These are phyloP conservation scores for Spondyliosoma cantharus DNA, from an alignment of 2,797 vertebrate species.

Conservation along the genomic window DNA sequence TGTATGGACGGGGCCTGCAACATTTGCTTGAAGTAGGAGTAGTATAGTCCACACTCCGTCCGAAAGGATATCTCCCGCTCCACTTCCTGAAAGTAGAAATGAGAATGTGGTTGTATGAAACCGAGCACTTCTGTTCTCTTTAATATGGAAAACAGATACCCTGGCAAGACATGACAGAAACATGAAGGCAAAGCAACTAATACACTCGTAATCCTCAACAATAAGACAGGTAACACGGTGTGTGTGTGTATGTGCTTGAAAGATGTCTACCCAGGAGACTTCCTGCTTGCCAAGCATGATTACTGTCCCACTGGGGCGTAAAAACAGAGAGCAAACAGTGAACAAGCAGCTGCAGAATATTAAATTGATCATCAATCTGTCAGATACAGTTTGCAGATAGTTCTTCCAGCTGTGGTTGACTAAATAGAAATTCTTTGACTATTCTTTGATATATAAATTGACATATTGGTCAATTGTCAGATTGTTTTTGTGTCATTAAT, in stretches of 20 bases:
- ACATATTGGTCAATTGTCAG: not conserved
- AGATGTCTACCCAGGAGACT: slow-evolving; percentile 52
- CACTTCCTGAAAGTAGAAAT: slow-evolving; percentile 89
- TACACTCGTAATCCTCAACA: slow-evolving; percentile 44
- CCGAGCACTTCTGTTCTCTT: slow-evolving; percentile 23
- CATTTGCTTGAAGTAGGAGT: slow-evolving; percentile 99
- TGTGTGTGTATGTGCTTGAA: not conserved
- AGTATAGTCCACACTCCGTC: slow-evolving; percentile 98
- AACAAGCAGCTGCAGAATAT: slow-evolving; percentile 44
- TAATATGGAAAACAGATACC: slow-evolving; percentile 69
- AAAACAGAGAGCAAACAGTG: slow-evolving; percentile 38
- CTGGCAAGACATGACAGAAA: slow-evolving; percentile 63
- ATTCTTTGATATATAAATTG: slow-evolving; percentile 5
- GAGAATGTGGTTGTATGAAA: slow-evolving; percentile 21
- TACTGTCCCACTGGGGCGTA: slow-evolving; percentile 40
- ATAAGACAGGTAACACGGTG: slow-evolving; percentile 46
- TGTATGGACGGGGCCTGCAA: slow-evolving; percentile 91
- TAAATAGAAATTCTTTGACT: slow-evolving; percentile 6
- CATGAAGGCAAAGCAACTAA: slow-evolving; percentile 46
- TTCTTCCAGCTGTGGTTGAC: slow-evolving; percentile 35
- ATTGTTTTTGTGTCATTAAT: not conserved
- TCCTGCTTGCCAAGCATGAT: slow-evolving; percentile 46
- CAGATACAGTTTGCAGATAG: slow-evolving; percentile 24
- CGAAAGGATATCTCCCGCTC: slow-evolving; percentile 99
- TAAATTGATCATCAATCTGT: slow-evolving; percentile 24